Percentiles rank a stretch among this genome's conserved stretches.
Conservation (phyloP, 2,113 vertebrate genomes). For the Callipepla californica region DNA sequence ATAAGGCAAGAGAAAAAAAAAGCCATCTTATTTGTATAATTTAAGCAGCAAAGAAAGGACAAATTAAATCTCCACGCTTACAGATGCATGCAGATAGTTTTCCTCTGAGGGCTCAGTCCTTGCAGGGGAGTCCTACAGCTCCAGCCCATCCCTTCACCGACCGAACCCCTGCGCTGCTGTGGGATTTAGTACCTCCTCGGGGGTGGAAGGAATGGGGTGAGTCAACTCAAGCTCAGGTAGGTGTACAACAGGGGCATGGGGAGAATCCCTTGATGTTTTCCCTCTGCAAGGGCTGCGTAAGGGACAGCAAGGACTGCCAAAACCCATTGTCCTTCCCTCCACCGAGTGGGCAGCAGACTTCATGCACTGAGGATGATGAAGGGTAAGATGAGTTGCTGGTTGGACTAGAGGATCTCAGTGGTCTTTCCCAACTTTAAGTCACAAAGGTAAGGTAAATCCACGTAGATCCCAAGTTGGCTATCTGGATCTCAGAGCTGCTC, state of each 20-base stretch:
- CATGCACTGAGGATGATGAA: not conserved
- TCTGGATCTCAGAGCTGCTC: not conserved
- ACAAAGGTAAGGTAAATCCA: not conserved
- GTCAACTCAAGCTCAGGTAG: fast-evolving
- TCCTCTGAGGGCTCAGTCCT: not conserved
- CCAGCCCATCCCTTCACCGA: not conserved
- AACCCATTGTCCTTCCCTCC: not conserved
- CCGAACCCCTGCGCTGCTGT: not conserved
- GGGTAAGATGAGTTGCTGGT: not conserved
- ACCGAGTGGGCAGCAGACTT: not conserved
- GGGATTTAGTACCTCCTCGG: fast-evolving
- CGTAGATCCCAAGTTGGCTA: not conserved
- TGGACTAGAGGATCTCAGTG: no score
- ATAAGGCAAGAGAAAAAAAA: not conserved
- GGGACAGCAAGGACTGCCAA: not conserved
- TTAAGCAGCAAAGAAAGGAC: not conserved
- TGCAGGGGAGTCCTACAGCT: not conserved
- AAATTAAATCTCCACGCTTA: conserved; percentile 6
- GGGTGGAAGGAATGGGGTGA: not conserved
- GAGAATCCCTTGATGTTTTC: fast-evolving
- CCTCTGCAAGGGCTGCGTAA: not conserved
- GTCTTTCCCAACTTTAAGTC: not conserved
- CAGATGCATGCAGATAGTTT: not conserved
- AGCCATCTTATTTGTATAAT: not conserved
- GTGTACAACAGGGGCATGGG: not conserved